Base-by-base conservation (phyloP, 2,113 vertebrate genomes). In the Engystomops pustulosus region DNA sequence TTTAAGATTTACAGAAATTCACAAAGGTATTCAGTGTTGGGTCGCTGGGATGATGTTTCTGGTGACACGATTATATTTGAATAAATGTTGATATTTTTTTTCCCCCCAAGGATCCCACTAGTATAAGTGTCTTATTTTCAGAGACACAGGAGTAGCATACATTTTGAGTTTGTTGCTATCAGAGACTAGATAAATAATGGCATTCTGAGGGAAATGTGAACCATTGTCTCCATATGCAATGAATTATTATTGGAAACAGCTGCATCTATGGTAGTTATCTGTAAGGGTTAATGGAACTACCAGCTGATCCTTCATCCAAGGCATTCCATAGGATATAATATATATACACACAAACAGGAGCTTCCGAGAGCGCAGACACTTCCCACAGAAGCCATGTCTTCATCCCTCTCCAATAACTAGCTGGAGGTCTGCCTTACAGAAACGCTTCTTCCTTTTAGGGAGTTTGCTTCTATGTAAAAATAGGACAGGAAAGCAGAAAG, bases 401-500 rank as follows among this genome's bases (percentile, higher is more conserved):
- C n/a, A 38, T 41, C 18, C 36, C 9, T 70, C 23, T 15, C 14
- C 70, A 45, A 23, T 47, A 7, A 72, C 38, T 27, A 47, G 12
- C 36, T 2, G 38, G n/a, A 71, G 10, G n/a, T 47, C 38, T 3
- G 5, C 15, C 9, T 7, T 47, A 2, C 3, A 9, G n/a, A 1
- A 44, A 15, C 36, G 41, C 14, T 32, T 23, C 18, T 32, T 58
- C 74, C 74, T 77, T 58, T 77, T 77, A 77, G 34, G 51, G 74
- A 77, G 20, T 36, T 77, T 36, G 30, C 3, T 11, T 36, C 11
- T 14, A 32, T 47, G 8, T 51, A 58, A 58, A 55, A 53, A 36
- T 58, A 77, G 49, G 27, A 76, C 51, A 77, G 51, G 32, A 55
- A 77, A 36, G 41, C n/a, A 38, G 30, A 49, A 32, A 75, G 27